A percentile compares a stretch with the other conserved stretches of the same genome.
Evolutionary conservation across 2,888 invertebrate genomes (phyloP).

Genomic region (Miltochrista miniata): DNA sequence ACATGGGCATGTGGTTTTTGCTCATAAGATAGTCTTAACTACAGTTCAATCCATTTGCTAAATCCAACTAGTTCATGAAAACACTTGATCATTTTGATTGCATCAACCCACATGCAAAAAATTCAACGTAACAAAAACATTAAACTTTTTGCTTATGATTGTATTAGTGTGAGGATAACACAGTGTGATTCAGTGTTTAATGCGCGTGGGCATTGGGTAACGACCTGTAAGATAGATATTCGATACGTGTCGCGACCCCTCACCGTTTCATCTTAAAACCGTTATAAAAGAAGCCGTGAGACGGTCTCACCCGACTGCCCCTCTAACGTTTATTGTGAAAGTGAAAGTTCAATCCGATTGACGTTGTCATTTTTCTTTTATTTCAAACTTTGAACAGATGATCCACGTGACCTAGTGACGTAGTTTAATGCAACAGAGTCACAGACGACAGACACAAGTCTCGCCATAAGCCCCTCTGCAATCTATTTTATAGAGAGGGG

Average conservation of each 20-base stretch:
- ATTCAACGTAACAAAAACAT: conserved; percentile 22
- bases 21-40: neutral
- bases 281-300: too few relatives aligned
- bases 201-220: conserved; percentile 46
- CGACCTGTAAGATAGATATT: conserved; percentile 34
- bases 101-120: conserved; percentile 41
- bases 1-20: too few relatives aligned
- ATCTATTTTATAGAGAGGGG: too few relatives aligned
- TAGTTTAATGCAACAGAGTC: too few relatives aligned
- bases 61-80: conserved; percentile 12
- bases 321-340: too few relatives aligned
- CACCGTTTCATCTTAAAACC: conserved; percentile 3
- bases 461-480: too few relatives aligned
- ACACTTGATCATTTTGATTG: conserved; percentile 33
- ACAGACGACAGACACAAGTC: too few relatives aligned
- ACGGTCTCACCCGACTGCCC: too few relatives aligned
- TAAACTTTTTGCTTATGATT: conserved; percentile 46
- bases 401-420: too few relatives aligned
- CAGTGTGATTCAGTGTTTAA: conserved; percentile 49
- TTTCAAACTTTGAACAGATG: too few relatives aligned
- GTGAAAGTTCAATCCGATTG: too few relatives aligned
- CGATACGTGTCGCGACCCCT: conserved; percentile 22
- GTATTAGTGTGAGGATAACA: conserved; percentile 41
- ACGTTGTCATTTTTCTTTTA: too few relatives aligned
- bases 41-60: neutral